phyloP scores from a whole-genome alignment of 2,888 invertebrate genomes.

The Rosalia funebris region DNA sequence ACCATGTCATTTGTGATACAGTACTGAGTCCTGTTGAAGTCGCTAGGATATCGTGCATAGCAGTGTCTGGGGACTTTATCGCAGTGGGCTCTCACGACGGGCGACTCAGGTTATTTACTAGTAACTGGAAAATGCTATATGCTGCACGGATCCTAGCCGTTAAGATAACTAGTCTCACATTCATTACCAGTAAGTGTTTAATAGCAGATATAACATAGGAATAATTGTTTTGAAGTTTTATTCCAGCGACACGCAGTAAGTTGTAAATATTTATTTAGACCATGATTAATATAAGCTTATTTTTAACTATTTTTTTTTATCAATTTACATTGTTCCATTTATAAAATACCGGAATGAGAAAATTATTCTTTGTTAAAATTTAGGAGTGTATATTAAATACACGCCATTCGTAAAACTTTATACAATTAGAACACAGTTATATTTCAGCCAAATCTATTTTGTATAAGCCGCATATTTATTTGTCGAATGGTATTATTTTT shows the following conservation, averaged over 20 bases:
- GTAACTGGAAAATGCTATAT: conserved; percentile 54
- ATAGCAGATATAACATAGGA: no score
- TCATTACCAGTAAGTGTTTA: conserved; percentile 49
- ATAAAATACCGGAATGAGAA: no score
- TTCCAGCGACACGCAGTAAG: no score
- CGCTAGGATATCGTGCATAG: conserved; percentile 57
- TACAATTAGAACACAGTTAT: no score
- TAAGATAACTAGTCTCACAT: conserved; percentile 55
- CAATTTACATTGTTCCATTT: no score
- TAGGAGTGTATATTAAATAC: neutral
- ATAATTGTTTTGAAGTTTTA: no score
- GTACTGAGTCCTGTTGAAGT: conserved; percentile 55
- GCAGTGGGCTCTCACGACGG: conserved; percentile 61
- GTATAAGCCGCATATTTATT: neutral
- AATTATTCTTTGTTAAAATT: no score
- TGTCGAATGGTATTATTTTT: conserved; percentile 15
- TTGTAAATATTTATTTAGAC: no score
- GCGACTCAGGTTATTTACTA: conserved; percentile 55
- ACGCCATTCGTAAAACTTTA: no score
- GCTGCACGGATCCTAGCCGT: conserved; percentile 55
- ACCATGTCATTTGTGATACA: conserved; percentile 55
- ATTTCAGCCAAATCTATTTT: neutral
- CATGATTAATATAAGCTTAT: no score
- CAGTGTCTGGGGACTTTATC: conserved; percentile 56
- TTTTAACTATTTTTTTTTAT: no score